Conservation (phyloP, 2,797 vertebrate genomes). For the Rhabdomys pumilio region DNA sequence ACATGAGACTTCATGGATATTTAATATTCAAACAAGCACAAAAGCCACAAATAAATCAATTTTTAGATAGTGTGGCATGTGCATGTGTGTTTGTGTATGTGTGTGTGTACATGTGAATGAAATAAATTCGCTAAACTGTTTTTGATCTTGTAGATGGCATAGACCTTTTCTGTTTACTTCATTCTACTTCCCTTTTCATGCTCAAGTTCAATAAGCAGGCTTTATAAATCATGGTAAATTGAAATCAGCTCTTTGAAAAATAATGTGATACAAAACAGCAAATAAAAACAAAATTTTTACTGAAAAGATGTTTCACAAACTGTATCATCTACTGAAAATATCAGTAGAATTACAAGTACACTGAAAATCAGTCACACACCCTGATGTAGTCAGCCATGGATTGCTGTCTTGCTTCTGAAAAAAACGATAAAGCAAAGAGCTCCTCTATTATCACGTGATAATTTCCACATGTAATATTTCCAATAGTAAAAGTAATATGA, state of each 20-base stretch:
- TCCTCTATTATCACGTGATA: not conserved
- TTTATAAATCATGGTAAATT: not conserved
- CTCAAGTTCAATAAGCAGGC: not conserved
- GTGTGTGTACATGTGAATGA: not conserved
- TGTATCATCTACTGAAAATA: not conserved
- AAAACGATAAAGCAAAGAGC: not conserved
- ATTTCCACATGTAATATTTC: conserved; percentile 5
- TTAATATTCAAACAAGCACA: not conserved
- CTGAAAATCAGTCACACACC: not conserved
- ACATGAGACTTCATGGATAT: not conserved
- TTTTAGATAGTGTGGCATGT: not conserved
- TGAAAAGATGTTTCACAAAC: not conserved
- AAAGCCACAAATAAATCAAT: not conserved
- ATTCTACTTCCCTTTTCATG: not conserved
- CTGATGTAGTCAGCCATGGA: not conserved
- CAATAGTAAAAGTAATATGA: not conserved
- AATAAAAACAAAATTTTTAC: not conserved
- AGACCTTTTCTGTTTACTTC: not conserved
- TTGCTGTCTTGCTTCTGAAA: not conserved
- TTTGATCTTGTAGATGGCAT: not conserved
- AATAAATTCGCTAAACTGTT: not conserved
- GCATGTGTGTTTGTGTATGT: not conserved
- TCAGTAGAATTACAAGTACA: not conserved
- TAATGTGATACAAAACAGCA: not conserved
- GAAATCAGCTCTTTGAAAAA: not conserved